phyloP scores from a whole-genome alignment of 1,140 invertebrate species.

The Papilio aristodemus region DNA sequence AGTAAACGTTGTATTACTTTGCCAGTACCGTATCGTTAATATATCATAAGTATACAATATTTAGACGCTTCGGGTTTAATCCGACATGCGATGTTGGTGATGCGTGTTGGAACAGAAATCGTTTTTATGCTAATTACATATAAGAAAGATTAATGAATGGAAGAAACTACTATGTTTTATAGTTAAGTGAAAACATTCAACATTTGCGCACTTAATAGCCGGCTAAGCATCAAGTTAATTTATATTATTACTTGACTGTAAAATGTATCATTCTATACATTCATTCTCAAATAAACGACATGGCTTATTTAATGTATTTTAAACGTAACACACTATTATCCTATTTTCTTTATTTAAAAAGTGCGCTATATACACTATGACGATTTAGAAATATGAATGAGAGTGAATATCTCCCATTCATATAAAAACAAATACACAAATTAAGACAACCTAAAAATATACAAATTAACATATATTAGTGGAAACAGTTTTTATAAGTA shows the following conservation, averaged over 20 bases:
- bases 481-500: background rate
- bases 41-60: background rate
- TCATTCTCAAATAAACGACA: background rate
- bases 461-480: too few relatives aligned
- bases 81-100: conserved; percentile 22
- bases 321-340: too few relatives aligned
- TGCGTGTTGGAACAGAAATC: conserved; percentile 28
- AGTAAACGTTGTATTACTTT: background rate
- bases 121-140: conserved; percentile 26
- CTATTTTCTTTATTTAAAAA: too few relatives aligned
- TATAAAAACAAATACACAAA: too few relatives aligned
- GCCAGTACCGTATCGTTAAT: background rate
- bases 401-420: too few relatives aligned
- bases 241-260: background rate
- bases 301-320: background rate
- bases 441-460: too few relatives aligned
- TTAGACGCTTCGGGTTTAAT: conserved; percentile 19
- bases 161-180: conserved; percentile 36
- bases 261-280: conserved; percentile 8
- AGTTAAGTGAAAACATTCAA: conserved; percentile 36
- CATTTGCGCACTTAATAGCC: conserved; percentile 3
- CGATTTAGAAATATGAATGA: too few relatives aligned
- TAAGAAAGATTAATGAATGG: conserved; percentile 25
- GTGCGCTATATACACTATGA: too few relatives aligned
- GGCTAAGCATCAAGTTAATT: background rate